A percentile compares a stretch with the other conserved stretches of the same genome.
Conservation (phyloP, 2,797 vertebrate species). For the Enteromius thamalakanensis region DNA sequence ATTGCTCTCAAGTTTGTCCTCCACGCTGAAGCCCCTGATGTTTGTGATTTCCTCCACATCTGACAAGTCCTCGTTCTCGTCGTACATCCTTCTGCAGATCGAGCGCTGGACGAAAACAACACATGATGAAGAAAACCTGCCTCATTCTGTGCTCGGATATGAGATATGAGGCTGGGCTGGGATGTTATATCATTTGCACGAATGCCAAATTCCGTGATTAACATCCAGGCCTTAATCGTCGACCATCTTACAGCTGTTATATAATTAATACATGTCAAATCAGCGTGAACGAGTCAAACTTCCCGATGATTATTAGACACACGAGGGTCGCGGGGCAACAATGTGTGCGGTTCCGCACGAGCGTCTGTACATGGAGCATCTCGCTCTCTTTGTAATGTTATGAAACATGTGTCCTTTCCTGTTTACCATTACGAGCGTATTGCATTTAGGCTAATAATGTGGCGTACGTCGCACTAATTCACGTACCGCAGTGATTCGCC, state of each 20-base stretch:
- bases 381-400: slow-evolving; percentile 42
- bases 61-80: slow-evolving; percentile 92
- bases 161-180: background rate
- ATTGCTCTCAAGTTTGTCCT: slow-evolving; percentile 89
- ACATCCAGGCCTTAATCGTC: slow-evolving; percentile 35
- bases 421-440: background rate
- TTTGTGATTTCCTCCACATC: slow-evolving; percentile 94
- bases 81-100: slow-evolving; percentile 91
- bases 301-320: slow-evolving; percentile 10
- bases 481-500: background rate
- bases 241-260: slow-evolving; percentile 2
- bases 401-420: slow-evolving; percentile 36
- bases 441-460: background rate
- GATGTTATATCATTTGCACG: background rate
- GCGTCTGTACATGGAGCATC: slow-evolving; percentile 16
- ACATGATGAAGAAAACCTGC: slow-evolving; percentile 1
- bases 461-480: background rate
- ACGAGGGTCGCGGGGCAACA: background rate
- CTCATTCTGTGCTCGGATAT: background rate
- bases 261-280: slow-evolving; percentile 14
- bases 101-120: slow-evolving; percentile 80
- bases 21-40: slow-evolving; percentile 91
- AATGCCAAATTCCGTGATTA: background rate
- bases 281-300: slow-evolving; percentile 12
- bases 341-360: background rate